A percentile compares a stretch with the other conserved stretches of the same genome.
Conservation (phyloP, 2,797 vertebrate genomes). For the Peromyscus aztecus region DNA sequence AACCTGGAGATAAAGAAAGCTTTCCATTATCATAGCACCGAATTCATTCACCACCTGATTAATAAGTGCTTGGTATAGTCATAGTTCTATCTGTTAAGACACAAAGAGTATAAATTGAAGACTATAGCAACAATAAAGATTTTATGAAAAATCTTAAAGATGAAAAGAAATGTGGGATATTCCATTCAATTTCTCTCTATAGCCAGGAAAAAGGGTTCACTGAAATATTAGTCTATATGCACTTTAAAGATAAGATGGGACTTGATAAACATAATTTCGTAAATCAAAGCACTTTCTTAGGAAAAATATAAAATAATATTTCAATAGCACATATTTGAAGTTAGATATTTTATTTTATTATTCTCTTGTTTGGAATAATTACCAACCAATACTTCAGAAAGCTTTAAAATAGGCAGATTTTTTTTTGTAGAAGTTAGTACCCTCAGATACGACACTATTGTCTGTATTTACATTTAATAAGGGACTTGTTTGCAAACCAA, state of each 20-base stretch:
- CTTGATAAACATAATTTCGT: not conserved
- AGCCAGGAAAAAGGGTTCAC: not conserved
- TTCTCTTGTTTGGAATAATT: slow-evolving; percentile 1
- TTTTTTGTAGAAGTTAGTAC: not conserved
- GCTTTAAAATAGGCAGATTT: not conserved
- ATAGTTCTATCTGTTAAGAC: not conserved
- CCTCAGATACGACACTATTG: not conserved
- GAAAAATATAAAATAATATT: not conserved
- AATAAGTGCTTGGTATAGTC: not conserved
- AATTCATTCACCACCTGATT: not conserved
- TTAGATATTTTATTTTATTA: not conserved
- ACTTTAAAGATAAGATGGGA: not conserved
- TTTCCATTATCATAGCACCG: not conserved
- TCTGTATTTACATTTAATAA: slow-evolving; percentile 9
- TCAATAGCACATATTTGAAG: not conserved
- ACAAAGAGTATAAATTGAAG: not conserved
- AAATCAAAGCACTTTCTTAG: slow-evolving; percentile 12
- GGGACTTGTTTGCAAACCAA: not conserved
- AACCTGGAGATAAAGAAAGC: not conserved
- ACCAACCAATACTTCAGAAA: not conserved
- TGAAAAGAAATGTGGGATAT: not conserved
- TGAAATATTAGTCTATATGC: not conserved
- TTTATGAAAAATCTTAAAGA: slow-evolving; percentile 26
- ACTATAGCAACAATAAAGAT: not conserved
- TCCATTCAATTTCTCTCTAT: not conserved